Base-by-base conservation (phyloP, 2,113 vertebrate species). In the Mobula hypostoma region DNA sequence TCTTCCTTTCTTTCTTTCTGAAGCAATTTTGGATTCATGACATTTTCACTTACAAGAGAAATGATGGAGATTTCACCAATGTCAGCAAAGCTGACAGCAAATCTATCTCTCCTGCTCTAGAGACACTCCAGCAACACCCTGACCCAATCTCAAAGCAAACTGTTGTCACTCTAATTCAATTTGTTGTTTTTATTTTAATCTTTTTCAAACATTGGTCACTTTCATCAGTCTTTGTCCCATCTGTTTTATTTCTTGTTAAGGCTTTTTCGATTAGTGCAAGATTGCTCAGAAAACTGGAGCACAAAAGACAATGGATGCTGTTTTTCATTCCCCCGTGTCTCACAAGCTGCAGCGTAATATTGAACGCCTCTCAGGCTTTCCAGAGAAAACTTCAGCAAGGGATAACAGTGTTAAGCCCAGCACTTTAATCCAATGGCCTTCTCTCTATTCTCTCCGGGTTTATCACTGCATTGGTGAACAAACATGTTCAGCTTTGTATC, bases 381-480 rank as follows among this genome's bases (percentile, higher is more conserved):
- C 19, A 5, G 91, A 76, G 58, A 93, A 48, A 8, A 74, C 70
- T 27, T 93, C 27, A 74, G 91, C 24, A 8, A 56, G 72, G 36
- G 19, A 48, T 70, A 93, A 56, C 36, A 29, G 68, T 11, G 48
- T 76, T 24, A 74, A 93, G 90, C 36, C 5, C 29, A 90, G n/a
- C 61, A 66, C 6, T 93, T 93, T 19, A 74, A 74, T 93, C 70
- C 74, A 93, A 29, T 24, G 15, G 91, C 40, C 70, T 93, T 14
- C 5, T 8, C 7, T 74, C 91, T 19, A 29, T 93, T 48, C 68
- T 76, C 61, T 24, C 63, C 11, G 68, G 7, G 19, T 48, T 93
- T 36, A 74, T 74, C 48, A 72, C 66, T 93, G 91, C 91, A 40
- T 74, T 6, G 36, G 40, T 93, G 91, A 74, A 93, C 48, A 93